Percentiles rank a stretch among this genome's conserved stretches.
phyloP scores from a whole-genome alignment of 2,113 vertebrate species.

The Chamaea fasciata region DNA sequence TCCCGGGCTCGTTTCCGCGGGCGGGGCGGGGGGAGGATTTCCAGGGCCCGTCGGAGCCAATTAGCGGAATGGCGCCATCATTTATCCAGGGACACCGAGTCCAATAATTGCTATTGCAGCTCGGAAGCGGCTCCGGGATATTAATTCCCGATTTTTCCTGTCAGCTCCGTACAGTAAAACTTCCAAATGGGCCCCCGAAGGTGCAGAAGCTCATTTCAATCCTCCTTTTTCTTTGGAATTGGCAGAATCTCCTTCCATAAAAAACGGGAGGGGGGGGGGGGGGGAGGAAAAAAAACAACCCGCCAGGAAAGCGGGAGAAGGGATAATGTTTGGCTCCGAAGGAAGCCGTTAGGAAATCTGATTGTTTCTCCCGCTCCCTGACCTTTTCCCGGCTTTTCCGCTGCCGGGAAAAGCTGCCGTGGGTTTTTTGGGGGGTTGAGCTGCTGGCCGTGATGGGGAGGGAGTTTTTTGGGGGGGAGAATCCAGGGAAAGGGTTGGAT shows the following conservation, averaged over 20 bases:
- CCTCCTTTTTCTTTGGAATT: slow-evolving; percentile 83
- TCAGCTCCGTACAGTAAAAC: slow-evolving; percentile 87
- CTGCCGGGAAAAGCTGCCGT: background rate
- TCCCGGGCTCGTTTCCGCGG: slow-evolving; percentile 75
- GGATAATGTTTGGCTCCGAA: slow-evolving; percentile 82
- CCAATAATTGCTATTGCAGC: slow-evolving; percentile 88
- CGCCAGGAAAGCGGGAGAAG: slow-evolving; percentile 63
- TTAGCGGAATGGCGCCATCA: slow-evolving; percentile 86
- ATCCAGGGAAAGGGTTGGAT: background rate
- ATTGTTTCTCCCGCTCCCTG: slow-evolving; percentile 70
- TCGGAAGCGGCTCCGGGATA: slow-evolving; percentile 85
- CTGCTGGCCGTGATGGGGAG: too few species aligned
- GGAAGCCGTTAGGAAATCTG: slow-evolving; percentile 69
- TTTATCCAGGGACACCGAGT: slow-evolving; percentile 85
- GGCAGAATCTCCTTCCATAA: slow-evolving; percentile 85
- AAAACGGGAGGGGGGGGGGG: too few species aligned
- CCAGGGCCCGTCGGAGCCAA: slow-evolving; percentile 84
- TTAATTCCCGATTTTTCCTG: slow-evolving; percentile 86
- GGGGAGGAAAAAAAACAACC: slow-evolving; percentile 57
- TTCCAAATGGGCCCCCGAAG: slow-evolving; percentile 88
- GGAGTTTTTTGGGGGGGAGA: background rate
- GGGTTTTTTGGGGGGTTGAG: background rate
- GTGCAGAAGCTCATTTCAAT: slow-evolving; percentile 86
- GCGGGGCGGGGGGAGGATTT: slow-evolving; percentile 80
- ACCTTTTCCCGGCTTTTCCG: slow-evolving; percentile 72